phyloP scores from a whole-genome alignment of 1,140 invertebrate genomes.

The Plectrocnemia conspersa region DNA sequence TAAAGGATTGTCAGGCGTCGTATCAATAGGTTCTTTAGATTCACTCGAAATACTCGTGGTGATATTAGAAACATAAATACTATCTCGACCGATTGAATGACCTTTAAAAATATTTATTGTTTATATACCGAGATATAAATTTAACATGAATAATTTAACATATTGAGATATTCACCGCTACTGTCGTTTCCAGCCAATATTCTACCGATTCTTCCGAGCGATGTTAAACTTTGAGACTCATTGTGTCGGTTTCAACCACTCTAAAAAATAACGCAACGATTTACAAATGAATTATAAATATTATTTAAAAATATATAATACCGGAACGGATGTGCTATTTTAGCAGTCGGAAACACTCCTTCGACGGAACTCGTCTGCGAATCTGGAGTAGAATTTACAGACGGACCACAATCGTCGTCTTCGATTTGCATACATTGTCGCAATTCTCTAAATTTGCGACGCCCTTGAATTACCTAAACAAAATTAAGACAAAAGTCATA shows the following conservation, averaged over 20 bases:
- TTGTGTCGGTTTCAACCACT: slow-evolving; percentile 80
- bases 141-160: slow-evolving; percentile 4
- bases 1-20: slow-evolving; percentile 19
- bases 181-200: slow-evolving; percentile 62
- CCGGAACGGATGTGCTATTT: slow-evolving; percentile 67
- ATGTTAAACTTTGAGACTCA: slow-evolving; percentile 81
- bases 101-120: slow-evolving; percentile 3
- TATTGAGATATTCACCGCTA: slow-evolving; percentile 4
- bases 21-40: slow-evolving; percentile 20
- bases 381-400: slow-evolving; percentile 68
- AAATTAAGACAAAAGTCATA: slow-evolving; percentile 8
- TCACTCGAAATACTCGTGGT: slow-evolving; percentile 9
- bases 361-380: slow-evolving; percentile 68
- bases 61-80: slow-evolving; percentile 10
- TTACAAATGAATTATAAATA: not conserved
- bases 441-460: slow-evolving; percentile 74
- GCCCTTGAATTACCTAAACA: slow-evolving; percentile 51
- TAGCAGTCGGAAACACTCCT: slow-evolving; percentile 52
- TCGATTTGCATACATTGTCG: slow-evolving; percentile 79
- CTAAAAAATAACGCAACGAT: slow-evolving; percentile 37
- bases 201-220: slow-evolving; percentile 71
- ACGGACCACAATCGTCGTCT: slow-evolving; percentile 66
- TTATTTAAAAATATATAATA: too few relatives aligned
- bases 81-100: slow-evolving; percentile 22
- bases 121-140: slow-evolving; percentile 10